Conservation (phyloP, 2,888 invertebrate species). For the Kuschelorhynchus macadamiae region DNA sequence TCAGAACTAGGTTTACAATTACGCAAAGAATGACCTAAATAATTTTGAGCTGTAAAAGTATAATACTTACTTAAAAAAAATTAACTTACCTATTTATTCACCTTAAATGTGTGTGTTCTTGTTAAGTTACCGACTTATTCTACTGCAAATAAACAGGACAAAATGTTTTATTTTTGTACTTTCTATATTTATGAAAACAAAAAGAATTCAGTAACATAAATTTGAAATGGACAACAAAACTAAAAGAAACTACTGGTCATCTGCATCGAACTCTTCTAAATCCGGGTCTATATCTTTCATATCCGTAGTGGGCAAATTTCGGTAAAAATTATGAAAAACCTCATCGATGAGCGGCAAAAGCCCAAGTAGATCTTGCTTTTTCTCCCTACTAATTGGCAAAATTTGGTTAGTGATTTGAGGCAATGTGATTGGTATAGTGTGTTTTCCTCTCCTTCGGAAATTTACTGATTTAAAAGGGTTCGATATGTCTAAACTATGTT, state of each 20-base stretch:
- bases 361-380: conserved; percentile 7
- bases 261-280: conserved; percentile 5
- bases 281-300: background rate
- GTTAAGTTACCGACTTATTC: background rate
- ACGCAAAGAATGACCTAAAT: background rate
- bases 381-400: conserved; percentile 9
- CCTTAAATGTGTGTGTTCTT: background rate
- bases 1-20: background rate
- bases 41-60: conserved; percentile 1
- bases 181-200: background rate
- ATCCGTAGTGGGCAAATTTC: conserved; percentile 12
- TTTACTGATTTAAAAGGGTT: conserved; percentile 11
- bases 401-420: conserved; percentile 1
- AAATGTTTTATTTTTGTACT: background rate
- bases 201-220: background rate
- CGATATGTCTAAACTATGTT: conserved; percentile 7
- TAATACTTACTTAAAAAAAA: conserved; percentile 2
- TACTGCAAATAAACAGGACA: background rate
- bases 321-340: conserved; percentile 17
- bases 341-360: conserved; percentile 16
- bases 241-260: conserved; percentile 5
- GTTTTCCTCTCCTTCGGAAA: conserved; percentile 14
- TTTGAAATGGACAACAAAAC: background rate
- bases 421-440: conserved; percentile 10
- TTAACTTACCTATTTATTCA: conserved; percentile 6